phyloP scores from a whole-genome alignment of 1,140 invertebrate species.

The Drosophila obscura region DNA sequence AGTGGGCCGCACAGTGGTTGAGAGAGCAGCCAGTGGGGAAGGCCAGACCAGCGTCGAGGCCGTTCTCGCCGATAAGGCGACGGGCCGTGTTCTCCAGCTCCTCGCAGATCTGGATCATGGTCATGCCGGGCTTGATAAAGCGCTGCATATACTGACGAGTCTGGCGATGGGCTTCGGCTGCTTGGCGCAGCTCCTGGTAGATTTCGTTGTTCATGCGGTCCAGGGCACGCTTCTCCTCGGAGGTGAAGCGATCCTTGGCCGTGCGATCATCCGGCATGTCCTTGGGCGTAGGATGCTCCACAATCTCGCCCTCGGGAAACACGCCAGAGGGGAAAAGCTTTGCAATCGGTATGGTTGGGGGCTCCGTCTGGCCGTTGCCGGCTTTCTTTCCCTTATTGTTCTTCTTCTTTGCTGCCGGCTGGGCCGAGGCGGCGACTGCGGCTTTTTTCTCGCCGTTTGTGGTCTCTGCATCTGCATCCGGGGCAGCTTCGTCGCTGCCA shows the following conservation, averaged over 20 bases:
- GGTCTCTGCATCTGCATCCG: slow-evolving; percentile 68
- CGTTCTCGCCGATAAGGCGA: slow-evolving; percentile 96
- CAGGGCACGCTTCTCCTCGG: slow-evolving; percentile 94
- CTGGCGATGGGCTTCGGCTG: slow-evolving; percentile 98
- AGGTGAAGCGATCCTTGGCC: slow-evolving; percentile 93
- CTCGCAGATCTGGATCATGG: slow-evolving; percentile 99
- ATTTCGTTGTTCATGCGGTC: slow-evolving; percentile 94
- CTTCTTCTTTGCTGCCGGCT: slow-evolving; percentile 87
- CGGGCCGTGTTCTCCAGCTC: slow-evolving; percentile 96
- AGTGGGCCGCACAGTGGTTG: slow-evolving; percentile 99
- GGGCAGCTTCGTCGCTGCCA: slow-evolving; percentile 78
- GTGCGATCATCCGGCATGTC: slow-evolving; percentile 90
- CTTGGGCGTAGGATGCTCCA: slow-evolving; percentile 88
- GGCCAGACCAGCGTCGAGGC: slow-evolving; percentile 97
- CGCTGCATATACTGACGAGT: slow-evolving; percentile 95
- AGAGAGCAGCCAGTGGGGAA: slow-evolving; percentile 99
- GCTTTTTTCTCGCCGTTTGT: slow-evolving; percentile 81
- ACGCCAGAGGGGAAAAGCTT: slow-evolving; percentile 93
- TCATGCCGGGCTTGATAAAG: slow-evolving; percentile 99
- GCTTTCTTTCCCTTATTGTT: slow-evolving; percentile 87
- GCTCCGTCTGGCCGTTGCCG: slow-evolving; percentile 88
- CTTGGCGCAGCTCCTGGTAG: slow-evolving; percentile 97
- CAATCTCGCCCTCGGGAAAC: slow-evolving; percentile 92
- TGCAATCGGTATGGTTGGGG: slow-evolving; percentile 93
- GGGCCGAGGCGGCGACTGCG: slow-evolving; percentile 85